Base-by-base conservation (phyloP, 2,888 invertebrate species). In the Aleiodes leptofemur region DNA sequence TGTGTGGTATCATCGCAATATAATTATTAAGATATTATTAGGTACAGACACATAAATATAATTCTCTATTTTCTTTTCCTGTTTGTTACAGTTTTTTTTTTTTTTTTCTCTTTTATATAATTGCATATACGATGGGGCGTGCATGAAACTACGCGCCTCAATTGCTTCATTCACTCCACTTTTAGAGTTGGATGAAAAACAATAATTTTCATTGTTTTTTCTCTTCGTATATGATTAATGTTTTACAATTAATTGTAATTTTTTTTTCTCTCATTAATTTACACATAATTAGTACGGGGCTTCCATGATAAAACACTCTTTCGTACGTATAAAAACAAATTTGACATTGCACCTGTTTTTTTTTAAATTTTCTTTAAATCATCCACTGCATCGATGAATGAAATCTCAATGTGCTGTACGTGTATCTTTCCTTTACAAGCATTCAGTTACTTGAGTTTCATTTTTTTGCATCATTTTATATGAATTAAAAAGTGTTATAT, bases 311-410 rank as follows among this genome's bases (percentile, higher is more conserved):
- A 51, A 57, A 53, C 50, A 64, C 72, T 72, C 71, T 71, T n/a
- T 29, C 72, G 66, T 57, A 72, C 68, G 71, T 64, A 64, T 64
- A 64, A 64, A 64, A 64, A 64, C 73, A 77, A 76, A 74, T 76
- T 80, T 68, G 75, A 74, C 75, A 68, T 80, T 73, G 77, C 73
- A 72, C 59, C 77, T 23, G 4, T 43, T 43, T 56, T 56, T 34
- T 8, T 78, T n/a, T n/a, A n/a, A n/a, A n/a, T n/a, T 43, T 43
- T 43, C 29, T 56, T 34, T 8, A 38, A 38, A 59, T 59, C 59
- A 59, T 59, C 59, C 59, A 13, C n/a, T 31, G 34, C n/a, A 23
- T 57, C 9, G 57, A 57, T 31, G n/a, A 57, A 31, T 9, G 11
- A 43, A 43, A 6, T 43, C 43, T 43, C 43, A 43, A 43, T 9